A percentile compares a stretch with the other conserved stretches of the same genome.
Evolutionary conservation across 2,888 invertebrate species (phyloP).

Genomic region (Drosophila nr. medialis): DNA sequence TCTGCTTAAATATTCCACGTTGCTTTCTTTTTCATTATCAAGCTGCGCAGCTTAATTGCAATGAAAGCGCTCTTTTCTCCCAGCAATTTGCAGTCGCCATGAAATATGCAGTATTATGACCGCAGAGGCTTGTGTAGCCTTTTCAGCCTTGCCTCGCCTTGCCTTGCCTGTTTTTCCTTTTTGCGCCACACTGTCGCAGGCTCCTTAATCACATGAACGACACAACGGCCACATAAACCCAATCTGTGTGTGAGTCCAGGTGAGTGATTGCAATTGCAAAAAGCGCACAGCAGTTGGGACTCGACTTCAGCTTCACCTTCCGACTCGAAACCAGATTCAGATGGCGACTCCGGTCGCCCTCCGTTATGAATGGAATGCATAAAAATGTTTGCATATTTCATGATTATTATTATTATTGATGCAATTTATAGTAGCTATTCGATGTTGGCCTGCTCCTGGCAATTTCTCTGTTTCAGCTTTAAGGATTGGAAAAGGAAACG

Average conservation of each 20-base stretch:
- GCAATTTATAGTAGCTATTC: slow-evolving; percentile 34
- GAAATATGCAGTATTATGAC: slow-evolving; percentile 65
- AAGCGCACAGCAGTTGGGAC: slow-evolving; percentile 8
- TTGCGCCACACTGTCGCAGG: not conserved
- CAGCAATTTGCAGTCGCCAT: slow-evolving; percentile 67
- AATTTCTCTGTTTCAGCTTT: slow-evolving; percentile 16
- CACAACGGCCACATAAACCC: slow-evolving; percentile 61
- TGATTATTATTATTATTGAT: slow-evolving; percentile 44
- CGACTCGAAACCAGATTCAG: slow-evolving; percentile 3
- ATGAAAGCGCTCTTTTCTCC: slow-evolving; percentile 74
- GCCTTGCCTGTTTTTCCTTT: not conserved
- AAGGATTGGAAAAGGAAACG: slow-evolving; percentile 13
- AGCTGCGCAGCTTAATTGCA: slow-evolving; percentile 70
- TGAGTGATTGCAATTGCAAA: slow-evolving; percentile 62
- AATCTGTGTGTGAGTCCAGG: slow-evolving; percentile 62
- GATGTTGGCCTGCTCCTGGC: not conserved
- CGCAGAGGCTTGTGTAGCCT: slow-evolving; percentile 12
- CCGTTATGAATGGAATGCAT: slow-evolving; percentile 39
- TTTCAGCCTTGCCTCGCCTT: slow-evolving; percentile 21
- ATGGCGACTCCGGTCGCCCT: not conserved
- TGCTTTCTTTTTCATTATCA: slow-evolving; percentile 68
- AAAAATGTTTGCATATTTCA: slow-evolving; percentile 33
- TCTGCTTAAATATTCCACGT: not conserved
- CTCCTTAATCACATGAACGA: slow-evolving; percentile 74
- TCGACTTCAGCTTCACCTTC: slow-evolving; percentile 1